Percentiles rank a stretch among this genome's conserved stretches.
These are phyloP conservation scores for Sebastes matsubarae DNA, from an alignment of 2,797 vertebrate genomes.

Conservation along the genomic window DNA sequence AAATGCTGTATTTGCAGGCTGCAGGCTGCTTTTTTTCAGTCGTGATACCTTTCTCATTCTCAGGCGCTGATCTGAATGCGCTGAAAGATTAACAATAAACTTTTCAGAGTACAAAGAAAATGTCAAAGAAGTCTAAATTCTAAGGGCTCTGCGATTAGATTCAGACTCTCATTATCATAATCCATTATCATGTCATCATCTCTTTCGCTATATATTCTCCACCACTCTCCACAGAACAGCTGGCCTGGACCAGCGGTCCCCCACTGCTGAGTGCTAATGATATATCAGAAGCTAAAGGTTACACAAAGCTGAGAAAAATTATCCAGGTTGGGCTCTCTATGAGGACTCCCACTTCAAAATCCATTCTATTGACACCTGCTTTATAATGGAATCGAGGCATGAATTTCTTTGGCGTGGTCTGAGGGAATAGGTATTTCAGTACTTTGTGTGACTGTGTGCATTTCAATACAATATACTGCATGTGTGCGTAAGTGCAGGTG, in stretches of 20 bases:
- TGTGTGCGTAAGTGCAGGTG: background rate
- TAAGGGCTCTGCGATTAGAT: background rate
- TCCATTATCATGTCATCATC: background rate
- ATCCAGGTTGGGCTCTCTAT: background rate
- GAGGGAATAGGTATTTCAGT: background rate
- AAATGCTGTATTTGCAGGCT: background rate
- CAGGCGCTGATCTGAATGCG: background rate
- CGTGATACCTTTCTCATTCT: background rate
- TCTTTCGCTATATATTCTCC: background rate
- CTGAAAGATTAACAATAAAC: background rate
- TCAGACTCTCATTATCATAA: background rate
- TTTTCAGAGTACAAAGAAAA: background rate
- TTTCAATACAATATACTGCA: background rate
- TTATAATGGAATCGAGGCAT: background rate
- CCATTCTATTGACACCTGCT: background rate
- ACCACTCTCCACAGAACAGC: background rate
- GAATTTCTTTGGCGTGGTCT: background rate
- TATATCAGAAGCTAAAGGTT: background rate
- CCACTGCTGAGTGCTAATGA: background rate
- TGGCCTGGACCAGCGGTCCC: background rate
- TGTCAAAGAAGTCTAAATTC: background rate
- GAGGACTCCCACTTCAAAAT: background rate
- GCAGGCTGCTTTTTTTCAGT: background rate
- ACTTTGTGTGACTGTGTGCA: background rate
- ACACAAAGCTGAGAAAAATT: background rate